phyloP scores from a whole-genome alignment of 2,797 vertebrate species.

The Ctenochaetus hawaiiensis region DNA sequence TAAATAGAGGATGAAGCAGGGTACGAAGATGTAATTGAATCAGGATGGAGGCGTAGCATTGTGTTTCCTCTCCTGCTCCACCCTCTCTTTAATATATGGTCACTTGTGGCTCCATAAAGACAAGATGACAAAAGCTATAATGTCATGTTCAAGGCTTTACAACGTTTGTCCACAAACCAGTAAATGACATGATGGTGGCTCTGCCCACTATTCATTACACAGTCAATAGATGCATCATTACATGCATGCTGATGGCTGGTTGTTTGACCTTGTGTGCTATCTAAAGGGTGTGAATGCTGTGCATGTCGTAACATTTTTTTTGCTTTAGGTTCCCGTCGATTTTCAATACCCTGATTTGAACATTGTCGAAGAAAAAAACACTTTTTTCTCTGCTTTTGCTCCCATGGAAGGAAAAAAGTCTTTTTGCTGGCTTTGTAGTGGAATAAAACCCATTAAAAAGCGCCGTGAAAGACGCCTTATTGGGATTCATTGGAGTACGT shows the following conservation, averaged over 20 bases:
- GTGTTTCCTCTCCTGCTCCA: no score
- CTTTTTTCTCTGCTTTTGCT: slow-evolving; percentile 49
- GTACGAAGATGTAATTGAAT: no score
- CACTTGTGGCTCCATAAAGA: no score
- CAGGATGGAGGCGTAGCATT: no score
- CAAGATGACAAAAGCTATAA: no score
- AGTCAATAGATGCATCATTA: slow-evolving; percentile 7
- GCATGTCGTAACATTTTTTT: slow-evolving; percentile 45
- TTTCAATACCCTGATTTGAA: slow-evolving; percentile 78
- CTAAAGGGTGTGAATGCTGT: slow-evolving; percentile 43
- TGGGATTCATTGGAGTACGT: slow-evolving; percentile 43
- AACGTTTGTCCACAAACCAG: no score
- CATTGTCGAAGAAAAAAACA: slow-evolving; percentile 47
- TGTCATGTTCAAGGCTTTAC: no score
- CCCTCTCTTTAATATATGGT: no score
- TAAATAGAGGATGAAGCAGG: no score
- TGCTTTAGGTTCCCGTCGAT: slow-evolving; percentile 50
- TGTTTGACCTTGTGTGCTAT: slow-evolving; percentile 52
- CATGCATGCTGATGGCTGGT: slow-evolving; percentile 64
- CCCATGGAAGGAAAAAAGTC: slow-evolving; percentile 50
- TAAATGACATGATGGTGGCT: no score
- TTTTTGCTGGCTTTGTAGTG: slow-evolving; percentile 79
- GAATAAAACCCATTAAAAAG: slow-evolving; percentile 55
- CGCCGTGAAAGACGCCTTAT: slow-evolving; percentile 20
- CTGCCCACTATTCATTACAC: no score